Conservation (phyloP, 2,113 vertebrate species). For the Oncorhynchus gorbuscha region DNA sequence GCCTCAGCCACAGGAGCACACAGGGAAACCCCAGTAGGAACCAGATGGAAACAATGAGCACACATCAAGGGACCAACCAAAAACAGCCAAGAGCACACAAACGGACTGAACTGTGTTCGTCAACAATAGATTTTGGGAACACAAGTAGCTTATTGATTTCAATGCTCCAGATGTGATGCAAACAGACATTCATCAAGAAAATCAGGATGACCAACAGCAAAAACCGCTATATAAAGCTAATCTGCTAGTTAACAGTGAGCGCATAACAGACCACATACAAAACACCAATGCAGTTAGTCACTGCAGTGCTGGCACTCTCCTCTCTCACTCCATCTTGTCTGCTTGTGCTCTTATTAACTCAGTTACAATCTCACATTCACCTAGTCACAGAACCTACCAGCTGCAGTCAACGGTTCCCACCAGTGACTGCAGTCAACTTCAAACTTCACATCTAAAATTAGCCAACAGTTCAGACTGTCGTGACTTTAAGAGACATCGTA, state of each 20-base stretch:
- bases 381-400: slow-evolving; percentile 1
- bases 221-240: slow-evolving; percentile 11
- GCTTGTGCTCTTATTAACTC: slow-evolving; percentile 21
- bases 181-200: neutral
- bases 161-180: too few species aligned
- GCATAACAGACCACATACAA: slow-evolving; percentile 23
- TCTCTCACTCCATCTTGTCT: neutral
- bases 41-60: too few species aligned
- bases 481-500: neutral
- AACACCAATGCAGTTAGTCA: slow-evolving; percentile 29
- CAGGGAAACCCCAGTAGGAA: too few species aligned
- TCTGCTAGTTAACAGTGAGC: slow-evolving; percentile 14
- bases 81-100: too few species aligned
- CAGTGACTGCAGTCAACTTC: neutral
- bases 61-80: too few species aligned
- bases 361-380: slow-evolving; percentile 45
- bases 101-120: too few species aligned
- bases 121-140: too few species aligned
- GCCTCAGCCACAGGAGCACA: too few species aligned
- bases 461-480: neutral
- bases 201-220: neutral
- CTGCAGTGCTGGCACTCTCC: slow-evolving; percentile 4
- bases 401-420: neutral
- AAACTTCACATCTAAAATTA: neutral
- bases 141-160: too few species aligned